Evolutionary conservation across 2,888 invertebrate species (phyloP).

Genomic region (Notocelia uddmanniana): DNA sequence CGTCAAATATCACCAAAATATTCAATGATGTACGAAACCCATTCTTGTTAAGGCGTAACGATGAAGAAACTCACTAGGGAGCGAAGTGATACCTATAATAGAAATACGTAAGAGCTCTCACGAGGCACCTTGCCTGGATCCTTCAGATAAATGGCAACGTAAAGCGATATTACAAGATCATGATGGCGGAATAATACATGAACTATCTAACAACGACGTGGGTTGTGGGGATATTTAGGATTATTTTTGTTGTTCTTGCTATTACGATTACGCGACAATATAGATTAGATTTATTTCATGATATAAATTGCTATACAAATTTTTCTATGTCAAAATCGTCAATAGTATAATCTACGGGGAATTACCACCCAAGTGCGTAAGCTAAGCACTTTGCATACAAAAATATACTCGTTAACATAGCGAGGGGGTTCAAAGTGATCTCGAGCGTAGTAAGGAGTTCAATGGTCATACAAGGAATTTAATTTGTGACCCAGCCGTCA

Average conservation of each 20-base stretch:
- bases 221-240: constrained; percentile 16
- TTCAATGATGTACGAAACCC: neutral
- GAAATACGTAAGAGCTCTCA: constrained; percentile 1
- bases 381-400: too few relatives aligned
- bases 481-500: too few relatives aligned
- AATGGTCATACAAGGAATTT: too few relatives aligned
- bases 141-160: constrained; percentile 40
- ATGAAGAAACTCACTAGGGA: neutral
- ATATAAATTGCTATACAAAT: too few relatives aligned
- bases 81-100: neutral
- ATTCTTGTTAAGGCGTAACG: neutral
- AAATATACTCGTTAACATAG: too few relatives aligned
- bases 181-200: constrained; percentile 45
- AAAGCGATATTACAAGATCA: constrained; percentile 42
- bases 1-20: neutral
- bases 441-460: too few relatives aligned
- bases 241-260: neutral
- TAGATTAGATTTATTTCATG: too few relatives aligned
- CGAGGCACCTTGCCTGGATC: constrained; percentile 11
- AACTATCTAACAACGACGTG: constrained; percentile 23
- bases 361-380: too few relatives aligned
- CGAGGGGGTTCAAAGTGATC: neutral
- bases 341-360: too few relatives aligned
- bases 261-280: neutral
- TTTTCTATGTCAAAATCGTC: too few relatives aligned